These are phyloP conservation scores for Carabus problematicus DNA, from an alignment of 2,888 invertebrate genomes.

Conservation along the genomic window DNA sequence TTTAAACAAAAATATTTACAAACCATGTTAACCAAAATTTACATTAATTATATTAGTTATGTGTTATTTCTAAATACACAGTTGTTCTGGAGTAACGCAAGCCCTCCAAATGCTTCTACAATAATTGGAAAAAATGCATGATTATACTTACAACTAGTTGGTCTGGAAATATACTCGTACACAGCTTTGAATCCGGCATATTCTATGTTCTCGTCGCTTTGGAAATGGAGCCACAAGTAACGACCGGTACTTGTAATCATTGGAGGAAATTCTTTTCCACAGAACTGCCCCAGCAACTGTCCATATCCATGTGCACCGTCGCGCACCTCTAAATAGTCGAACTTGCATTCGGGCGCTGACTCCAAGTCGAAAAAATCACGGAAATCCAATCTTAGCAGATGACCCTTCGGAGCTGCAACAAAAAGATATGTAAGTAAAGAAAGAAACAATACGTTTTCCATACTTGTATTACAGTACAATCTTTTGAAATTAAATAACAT, in stretches of 20 bases:
- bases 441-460: too few relatives aligned
- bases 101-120: too few relatives aligned
- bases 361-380: slow-evolving; percentile 81
- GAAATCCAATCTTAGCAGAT: slow-evolving; percentile 78
- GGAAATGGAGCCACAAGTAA: slow-evolving; percentile 80
- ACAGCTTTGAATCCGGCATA: slow-evolving; percentile 80
- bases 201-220: slow-evolving; percentile 82
- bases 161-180: slow-evolving; percentile 70
- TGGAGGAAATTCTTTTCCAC: slow-evolving; percentile 75
- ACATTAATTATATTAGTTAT: too few relatives aligned
- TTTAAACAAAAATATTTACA: too few relatives aligned
- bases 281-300: slow-evolving; percentile 70
- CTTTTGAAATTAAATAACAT: background rate
- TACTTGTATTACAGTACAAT: too few relatives aligned
- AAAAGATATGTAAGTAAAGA: slow-evolving; percentile 34
- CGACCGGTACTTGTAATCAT: slow-evolving; percentile 75
- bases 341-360: slow-evolving; percentile 70
- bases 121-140: background rate
- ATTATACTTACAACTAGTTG: slow-evolving; percentile 63
- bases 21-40: too few relatives aligned
- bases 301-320: slow-evolving; percentile 84
- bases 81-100: too few relatives aligned
- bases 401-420: slow-evolving; percentile 65
- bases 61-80: too few relatives aligned
- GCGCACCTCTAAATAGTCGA: slow-evolving; percentile 82